phyloP scores from a whole-genome alignment of 2,888 invertebrate genomes.

The Drosophila stalkeri region DNA sequence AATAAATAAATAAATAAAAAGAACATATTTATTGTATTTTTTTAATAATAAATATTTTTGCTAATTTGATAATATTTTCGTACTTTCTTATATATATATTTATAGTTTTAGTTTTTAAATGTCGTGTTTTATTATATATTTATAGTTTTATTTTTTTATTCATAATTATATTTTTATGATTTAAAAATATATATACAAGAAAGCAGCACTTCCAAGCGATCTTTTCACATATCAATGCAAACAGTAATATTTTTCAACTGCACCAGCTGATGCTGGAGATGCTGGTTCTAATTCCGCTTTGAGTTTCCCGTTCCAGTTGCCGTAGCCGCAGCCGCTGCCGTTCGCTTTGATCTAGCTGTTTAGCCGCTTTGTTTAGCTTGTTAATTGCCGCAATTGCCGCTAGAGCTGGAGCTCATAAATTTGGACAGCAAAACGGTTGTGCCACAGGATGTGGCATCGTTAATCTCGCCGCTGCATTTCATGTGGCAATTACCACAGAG shows the following conservation, averaged over 20 bases:
- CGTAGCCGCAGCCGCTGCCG: neutral
- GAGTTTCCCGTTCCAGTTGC: conserved; percentile 2
- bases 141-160: too few relatives aligned
- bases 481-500: conserved; percentile 63
- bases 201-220: too few relatives aligned
- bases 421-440: conserved; percentile 65
- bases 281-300: neutral
- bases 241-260: too few relatives aligned
- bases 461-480: conserved; percentile 53
- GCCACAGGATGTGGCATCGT: conserved; percentile 74
- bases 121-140: too few relatives aligned
- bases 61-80: too few relatives aligned
- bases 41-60: too few relatives aligned
- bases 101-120: too few relatives aligned
- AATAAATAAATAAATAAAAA: too few relatives aligned
- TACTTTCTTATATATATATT: too few relatives aligned
- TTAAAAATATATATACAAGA: too few relatives aligned
- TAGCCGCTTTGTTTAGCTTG: conserved; percentile 54
- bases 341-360: conserved; percentile 66
- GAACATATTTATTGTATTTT: too few relatives aligned
- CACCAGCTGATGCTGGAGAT: neutral
- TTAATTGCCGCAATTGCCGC: conserved; percentile 68
- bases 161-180: too few relatives aligned
- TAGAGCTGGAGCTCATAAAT: conserved; percentile 72
- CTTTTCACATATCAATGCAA: neutral